Base-by-base conservation (phyloP, 2,888 invertebrate genomes). In the Acanthosepion lycidas region DNA sequence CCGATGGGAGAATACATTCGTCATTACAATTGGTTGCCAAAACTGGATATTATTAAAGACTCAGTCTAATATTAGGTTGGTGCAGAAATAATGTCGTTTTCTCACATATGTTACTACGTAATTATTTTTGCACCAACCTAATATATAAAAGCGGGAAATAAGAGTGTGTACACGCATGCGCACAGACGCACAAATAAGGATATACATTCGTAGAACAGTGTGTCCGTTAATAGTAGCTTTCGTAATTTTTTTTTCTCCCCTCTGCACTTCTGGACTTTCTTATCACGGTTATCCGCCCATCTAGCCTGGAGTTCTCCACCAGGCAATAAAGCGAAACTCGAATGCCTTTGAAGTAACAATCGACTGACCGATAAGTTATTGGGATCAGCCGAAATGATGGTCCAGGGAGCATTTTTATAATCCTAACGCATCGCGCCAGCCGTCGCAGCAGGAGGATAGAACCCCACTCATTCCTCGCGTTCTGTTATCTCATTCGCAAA, bases 401-500 rank as follows among this genome's bases (percentile, higher is more conserved):
- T n/a, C 78, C 28, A 18, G 78, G 78, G 78, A 78, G 78, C 78
- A 78, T 78, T 78, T 78, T 78, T n/a, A 78, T n/a, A 78, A 78
- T 78, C 78, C 78, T 78, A 78, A 78, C 78, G 78, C 78, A 78
- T 78, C 78, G n/a, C 78, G 78, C n/a, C 78, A n/a, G n/a, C 28
- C 78, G n/a, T 78, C 78, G 12, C 12, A n/a, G 6, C 78, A 78
- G 78, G n/a, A 78, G 1, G 15, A 59, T n/a, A 28, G n/a, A n/a
- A 78, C 78, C 28, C n/a, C n/a, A 78, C 8, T n/a, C 78, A 6
- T 18, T 3, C 59, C 78, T n/a, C 9, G 8, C 9, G 0, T 78
- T n/a, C 78, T 78, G 78, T 78, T 78, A 78, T 78, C 78, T 78
- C n/a, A n/a, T 78, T n/a, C 78, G 78, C 78, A 78, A 78, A 78